Evolutionary conservation across 2,113 vertebrate genomes (phyloP).

Genomic region (Mobula hypostoma): DNA sequence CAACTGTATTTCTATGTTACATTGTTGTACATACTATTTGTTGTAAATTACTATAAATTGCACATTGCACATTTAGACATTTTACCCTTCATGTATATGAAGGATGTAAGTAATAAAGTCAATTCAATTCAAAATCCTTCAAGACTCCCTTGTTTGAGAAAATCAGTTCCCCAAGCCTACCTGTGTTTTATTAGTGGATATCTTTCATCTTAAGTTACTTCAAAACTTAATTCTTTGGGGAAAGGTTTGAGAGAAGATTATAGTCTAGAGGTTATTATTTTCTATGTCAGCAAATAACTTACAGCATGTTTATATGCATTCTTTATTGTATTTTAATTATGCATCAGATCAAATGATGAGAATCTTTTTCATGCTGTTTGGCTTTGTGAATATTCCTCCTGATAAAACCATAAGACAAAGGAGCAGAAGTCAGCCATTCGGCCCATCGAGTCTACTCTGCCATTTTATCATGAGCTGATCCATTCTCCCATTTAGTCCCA

Average conservation of each 20-base stretch:
- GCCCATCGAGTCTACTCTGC: no score
- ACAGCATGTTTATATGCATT: background rate
- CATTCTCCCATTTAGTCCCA: no score
- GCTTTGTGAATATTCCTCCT: background rate
- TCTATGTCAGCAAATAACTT: background rate
- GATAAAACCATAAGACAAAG: background rate
- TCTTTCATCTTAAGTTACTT: background rate
- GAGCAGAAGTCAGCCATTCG: no score
- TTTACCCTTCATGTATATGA: no score
- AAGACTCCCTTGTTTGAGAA: background rate
- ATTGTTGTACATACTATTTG: no score
- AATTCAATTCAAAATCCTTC: background rate
- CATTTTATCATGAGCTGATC: no score
- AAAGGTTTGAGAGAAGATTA: background rate
- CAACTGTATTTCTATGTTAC: no score
- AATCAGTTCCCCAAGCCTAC: background rate
- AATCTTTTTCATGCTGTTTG: background rate
- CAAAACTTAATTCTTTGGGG: background rate
- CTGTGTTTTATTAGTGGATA: background rate
- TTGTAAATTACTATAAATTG: no score
- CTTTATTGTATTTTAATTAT: background rate
- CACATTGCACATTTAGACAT: no score
- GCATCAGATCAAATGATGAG: background rate
- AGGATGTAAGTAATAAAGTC: no score
- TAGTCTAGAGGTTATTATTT: background rate